A percentile compares a stretch with the other conserved stretches of the same genome.
Evolutionary conservation across 2,113 vertebrate species (phyloP).

Genomic region (Pristiophorus japonicus): DNA sequence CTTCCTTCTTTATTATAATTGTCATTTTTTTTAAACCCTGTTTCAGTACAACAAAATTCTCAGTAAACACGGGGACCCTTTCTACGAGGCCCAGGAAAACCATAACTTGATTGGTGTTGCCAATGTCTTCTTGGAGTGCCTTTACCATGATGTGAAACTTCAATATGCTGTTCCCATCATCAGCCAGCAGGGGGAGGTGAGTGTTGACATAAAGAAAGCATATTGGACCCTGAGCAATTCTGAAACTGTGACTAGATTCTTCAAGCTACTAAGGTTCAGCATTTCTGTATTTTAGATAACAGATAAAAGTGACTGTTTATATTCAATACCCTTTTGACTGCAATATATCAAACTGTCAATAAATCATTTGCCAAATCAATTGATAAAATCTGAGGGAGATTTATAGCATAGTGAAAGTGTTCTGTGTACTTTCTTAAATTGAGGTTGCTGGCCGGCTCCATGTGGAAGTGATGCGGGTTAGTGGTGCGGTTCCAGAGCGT

Average conservation of each 20-base stretch:
- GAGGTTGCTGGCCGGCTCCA: slow-evolving; percentile 91
- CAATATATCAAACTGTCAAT: not conserved
- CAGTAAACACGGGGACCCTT: slow-evolving; percentile 76
- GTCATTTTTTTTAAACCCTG: not conserved
- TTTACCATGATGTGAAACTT: slow-evolving; percentile 87
- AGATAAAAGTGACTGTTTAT: not conserved
- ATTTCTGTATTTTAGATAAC: not conserved
- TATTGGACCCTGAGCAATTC: too few species aligned
- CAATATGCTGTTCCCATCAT: slow-evolving; percentile 96
- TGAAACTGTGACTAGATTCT: not conserved
- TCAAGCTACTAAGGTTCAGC: not conserved
- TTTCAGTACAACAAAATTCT: slow-evolving; percentile 64
- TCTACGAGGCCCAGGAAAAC: slow-evolving; percentile 93
- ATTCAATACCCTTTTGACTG: not conserved
- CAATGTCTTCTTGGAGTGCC: slow-evolving; percentile 92
- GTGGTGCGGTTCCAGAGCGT: slow-evolving; percentile 76
- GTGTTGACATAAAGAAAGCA: not conserved
- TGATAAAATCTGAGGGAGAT: not conserved
- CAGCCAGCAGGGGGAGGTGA: slow-evolving; percentile 98
- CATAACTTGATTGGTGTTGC: slow-evolving; percentile 94
- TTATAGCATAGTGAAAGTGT: not conserved
- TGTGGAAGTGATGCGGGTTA: slow-evolving; percentile 82
- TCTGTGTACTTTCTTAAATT: not conserved
- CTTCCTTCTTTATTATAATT: not conserved
- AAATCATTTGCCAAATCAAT: not conserved